Evolutionary conservation across 1,140 invertebrate genomes (phyloP).

Genomic region (Tetramorium alpestre): DNA sequence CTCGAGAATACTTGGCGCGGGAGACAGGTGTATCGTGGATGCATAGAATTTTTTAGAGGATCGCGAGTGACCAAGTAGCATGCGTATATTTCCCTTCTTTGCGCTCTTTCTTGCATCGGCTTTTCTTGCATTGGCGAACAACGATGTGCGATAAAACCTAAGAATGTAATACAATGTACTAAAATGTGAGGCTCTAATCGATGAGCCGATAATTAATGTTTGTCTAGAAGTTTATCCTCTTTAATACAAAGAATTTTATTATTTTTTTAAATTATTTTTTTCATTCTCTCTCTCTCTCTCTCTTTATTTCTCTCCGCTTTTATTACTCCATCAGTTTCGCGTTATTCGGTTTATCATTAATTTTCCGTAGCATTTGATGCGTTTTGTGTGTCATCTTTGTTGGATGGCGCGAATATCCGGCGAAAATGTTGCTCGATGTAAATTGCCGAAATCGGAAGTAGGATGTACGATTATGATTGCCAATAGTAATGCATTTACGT

Average conservation of each 20-base stretch:
- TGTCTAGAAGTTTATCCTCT: conserved; percentile 34
- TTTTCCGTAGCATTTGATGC: background rate
- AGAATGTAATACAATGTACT: background rate
- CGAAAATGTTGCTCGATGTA: background rate
- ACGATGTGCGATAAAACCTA: conserved; percentile 3
- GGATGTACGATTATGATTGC: background rate
- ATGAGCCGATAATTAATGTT: background rate
- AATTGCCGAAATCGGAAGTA: background rate
- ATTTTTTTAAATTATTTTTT: no score
- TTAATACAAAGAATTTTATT: conserved; percentile 20
- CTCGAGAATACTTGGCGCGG: conserved; percentile 8
- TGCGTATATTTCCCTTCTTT: background rate
- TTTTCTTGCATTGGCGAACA: background rate
- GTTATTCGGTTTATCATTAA: background rate
- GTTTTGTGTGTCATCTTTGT: background rate
- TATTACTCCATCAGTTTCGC: background rate
- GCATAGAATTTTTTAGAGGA: conserved; percentile 73
- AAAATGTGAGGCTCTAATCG: background rate
- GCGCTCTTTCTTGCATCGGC: background rate
- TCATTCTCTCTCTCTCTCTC: background rate
- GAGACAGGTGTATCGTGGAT: conserved; percentile 65
- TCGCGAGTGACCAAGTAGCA: conserved; percentile 46
- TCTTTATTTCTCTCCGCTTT: background rate
- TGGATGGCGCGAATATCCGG: background rate
- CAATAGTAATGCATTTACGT: background rate